These are phyloP conservation scores for Unio pictorum DNA, from an alignment of 2,888 invertebrate genomes.

Conservation along the genomic window DNA sequence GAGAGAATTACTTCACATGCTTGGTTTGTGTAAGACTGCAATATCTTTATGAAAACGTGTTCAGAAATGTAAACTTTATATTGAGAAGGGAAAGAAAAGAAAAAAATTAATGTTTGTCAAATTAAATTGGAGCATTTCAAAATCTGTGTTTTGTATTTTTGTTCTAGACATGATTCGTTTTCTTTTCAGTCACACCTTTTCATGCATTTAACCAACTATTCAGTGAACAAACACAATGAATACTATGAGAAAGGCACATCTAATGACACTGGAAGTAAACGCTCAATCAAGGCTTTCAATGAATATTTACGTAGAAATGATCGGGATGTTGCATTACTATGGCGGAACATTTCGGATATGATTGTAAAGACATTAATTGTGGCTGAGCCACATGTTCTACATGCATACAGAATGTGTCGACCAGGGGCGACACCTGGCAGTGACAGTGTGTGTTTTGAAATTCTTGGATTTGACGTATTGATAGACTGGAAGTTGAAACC, in stretches of 20 bases:
- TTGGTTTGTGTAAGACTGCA: too few species aligned
- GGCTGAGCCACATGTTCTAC: slow-evolving; percentile 69
- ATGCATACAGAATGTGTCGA: slow-evolving; percentile 71
- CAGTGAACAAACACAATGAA: slow-evolving; percentile 71
- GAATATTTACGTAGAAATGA: slow-evolving; percentile 67
- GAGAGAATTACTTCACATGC: too few species aligned
- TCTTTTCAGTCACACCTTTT: slow-evolving; percentile 65
- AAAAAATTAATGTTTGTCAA: background rate
- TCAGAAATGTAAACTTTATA: too few species aligned
- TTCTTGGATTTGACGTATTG: slow-evolving; percentile 71
- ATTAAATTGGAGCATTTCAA: background rate
- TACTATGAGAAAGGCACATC: slow-evolving; percentile 66
- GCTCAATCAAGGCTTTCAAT: slow-evolving; percentile 68
- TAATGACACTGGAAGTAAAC: slow-evolving; percentile 67
- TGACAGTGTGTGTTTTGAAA: slow-evolving; percentile 71
- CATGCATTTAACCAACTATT: slow-evolving; percentile 72
- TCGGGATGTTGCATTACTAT: slow-evolving; percentile 65
- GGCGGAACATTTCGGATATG: slow-evolving; percentile 70
- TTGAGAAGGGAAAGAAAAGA: too few species aligned
- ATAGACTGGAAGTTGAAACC: slow-evolving; percentile 69
- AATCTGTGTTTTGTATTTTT: background rate
- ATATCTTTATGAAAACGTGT: too few species aligned
- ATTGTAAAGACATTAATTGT: slow-evolving; percentile 69
- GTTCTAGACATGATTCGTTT: slow-evolving; percentile 7
- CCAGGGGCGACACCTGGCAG: slow-evolving; percentile 65